phyloP scores from a whole-genome alignment of 2,797 vertebrate species.

The Enteromius trimaculatus region DNA sequence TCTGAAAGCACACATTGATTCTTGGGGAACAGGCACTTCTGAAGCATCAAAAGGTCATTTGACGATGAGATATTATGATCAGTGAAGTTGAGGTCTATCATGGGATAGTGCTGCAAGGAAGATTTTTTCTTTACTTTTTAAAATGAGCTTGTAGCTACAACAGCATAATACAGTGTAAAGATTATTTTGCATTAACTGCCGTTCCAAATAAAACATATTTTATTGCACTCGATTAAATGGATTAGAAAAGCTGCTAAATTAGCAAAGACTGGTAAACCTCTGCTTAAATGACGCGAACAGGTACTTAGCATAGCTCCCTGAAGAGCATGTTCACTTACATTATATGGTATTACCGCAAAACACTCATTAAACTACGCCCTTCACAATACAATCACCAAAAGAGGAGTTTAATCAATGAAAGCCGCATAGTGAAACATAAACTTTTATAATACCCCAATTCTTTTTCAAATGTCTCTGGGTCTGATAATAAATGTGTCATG shows the following conservation, averaged over 20 bases:
- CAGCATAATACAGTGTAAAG: neutral
- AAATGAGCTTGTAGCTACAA: neutral
- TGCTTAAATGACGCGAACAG: neutral
- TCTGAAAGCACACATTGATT: conserved; percentile 43
- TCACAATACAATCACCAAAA: conserved; percentile 24
- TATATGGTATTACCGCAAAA: conserved; percentile 22
- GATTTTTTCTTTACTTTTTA: neutral
- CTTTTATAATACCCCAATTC: conserved; percentile 56
- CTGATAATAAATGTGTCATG: conserved; percentile 32
- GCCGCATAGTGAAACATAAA: conserved; percentile 61
- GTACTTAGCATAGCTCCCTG: conserved; percentile 3
- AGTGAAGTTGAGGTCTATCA: conserved; percentile 4
- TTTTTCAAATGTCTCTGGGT: conserved; percentile 14
- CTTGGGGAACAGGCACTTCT: neutral
- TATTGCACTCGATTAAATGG: neutral
- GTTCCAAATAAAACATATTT: neutral
- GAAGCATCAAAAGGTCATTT: conserved; percentile 23
- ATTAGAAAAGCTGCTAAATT: neutral
- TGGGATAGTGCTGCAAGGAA: neutral
- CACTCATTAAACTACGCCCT: conserved; percentile 49
- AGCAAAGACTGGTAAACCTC: conserved; percentile 25
- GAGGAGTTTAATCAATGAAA: conserved; percentile 47
- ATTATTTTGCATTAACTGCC: neutral
- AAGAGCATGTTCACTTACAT: conserved; percentile 20
- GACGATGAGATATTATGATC: conserved; percentile 32